Evolutionary conservation across 2,797 vertebrate genomes (phyloP), one percentile per base, ranked within the genome.

Genomic region (Luscinia luscinia): DNA sequence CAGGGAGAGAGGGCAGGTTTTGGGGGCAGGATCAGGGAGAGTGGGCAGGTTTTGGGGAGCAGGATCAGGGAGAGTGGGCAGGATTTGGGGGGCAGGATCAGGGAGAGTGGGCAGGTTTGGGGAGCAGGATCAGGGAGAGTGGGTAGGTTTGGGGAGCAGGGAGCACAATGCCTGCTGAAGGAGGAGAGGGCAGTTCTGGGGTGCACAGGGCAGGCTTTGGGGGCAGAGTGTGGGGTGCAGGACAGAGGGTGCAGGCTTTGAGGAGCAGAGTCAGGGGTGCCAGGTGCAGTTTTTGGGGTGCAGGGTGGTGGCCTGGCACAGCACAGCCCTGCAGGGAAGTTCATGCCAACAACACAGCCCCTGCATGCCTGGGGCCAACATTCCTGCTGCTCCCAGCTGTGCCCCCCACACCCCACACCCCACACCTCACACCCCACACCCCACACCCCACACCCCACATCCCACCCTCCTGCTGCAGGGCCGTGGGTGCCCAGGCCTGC

Each of bases 291-390:
- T 55, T 68, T 38, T 45, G 70, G 63, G 57, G 23, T 4, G 59
- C 38, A 73, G 64, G 12, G 26, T 23, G 61, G 9, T 14, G 14
- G 49, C 69, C 66, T 74, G 57, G 78, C 61, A 92, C 5, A 3
- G 63, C 8, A 18, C 63, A 63, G 48, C 11, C 27, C 58, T 9
- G 40, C 63, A 43, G 62, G 48, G 70, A 19, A 26, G 12, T 10
- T 67, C 62, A 22, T 3, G 49, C 78, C 15, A 4, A 22, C 1
- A 0, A 15, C 0, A 0, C 4, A 6, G 75, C 68, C 68, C 63
- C 87, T 13, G 11, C 1, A 0, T 75, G 89, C 70, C 83, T 14
- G 2, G 2, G 72, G 72, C 92, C 3, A 7, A 40, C 76, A 75
- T 85, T 94, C 76, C 89, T 82, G 75, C 61, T 3, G 2, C 81